Evolutionary conservation across 2,113 vertebrate genomes (phyloP).

Genomic region (Siniperca knerii): DNA sequence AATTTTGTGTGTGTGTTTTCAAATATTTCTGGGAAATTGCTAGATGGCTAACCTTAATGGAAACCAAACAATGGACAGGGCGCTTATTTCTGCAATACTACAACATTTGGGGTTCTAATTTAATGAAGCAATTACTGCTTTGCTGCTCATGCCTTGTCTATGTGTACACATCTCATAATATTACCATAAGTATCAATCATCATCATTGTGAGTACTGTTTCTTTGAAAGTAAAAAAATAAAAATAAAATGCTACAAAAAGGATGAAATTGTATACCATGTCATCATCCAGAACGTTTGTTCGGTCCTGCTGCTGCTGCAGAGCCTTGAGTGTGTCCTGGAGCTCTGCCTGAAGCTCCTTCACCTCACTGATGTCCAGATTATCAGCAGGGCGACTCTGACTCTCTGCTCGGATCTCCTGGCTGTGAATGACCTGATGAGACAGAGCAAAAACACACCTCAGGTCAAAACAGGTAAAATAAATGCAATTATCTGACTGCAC

Average conservation of each 20-base stretch:
- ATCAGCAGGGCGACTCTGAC: slow-evolving; percentile 13
- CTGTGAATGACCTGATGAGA: slow-evolving; percentile 54
- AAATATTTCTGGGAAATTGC: not conserved
- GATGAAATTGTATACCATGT: slow-evolving; percentile 85
- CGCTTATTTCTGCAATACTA: not conserved
- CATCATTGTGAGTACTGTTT: not conserved
- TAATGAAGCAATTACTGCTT: not conserved
- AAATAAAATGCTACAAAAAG: not conserved
- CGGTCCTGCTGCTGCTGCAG: slow-evolving; percentile 88
- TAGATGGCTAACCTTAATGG: not conserved
- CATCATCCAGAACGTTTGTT: slow-evolving; percentile 82
- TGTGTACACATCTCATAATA: not conserved
- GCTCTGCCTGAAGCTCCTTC: slow-evolving; percentile 86
- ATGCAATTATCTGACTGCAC: slow-evolving; percentile 8
- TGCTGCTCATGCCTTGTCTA: not conserved
- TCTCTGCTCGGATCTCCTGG: slow-evolving; percentile 55
- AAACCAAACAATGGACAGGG: not conserved
- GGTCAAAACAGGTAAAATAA: not conserved
- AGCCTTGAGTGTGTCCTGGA: slow-evolving; percentile 85
- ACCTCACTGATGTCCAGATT: slow-evolving; percentile 66
- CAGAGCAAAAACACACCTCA: not conserved
- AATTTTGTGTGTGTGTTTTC: slow-evolving; percentile 6
- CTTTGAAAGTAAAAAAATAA: not conserved
- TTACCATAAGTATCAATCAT: not conserved
- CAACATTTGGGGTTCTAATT: not conserved